Percentiles rank a stretch among this genome's conserved stretches.
These are phyloP conservation scores for Diplosoma virens DNA, from an alignment of 23 tunicate genomes.

Conservation along the genomic window DNA sequence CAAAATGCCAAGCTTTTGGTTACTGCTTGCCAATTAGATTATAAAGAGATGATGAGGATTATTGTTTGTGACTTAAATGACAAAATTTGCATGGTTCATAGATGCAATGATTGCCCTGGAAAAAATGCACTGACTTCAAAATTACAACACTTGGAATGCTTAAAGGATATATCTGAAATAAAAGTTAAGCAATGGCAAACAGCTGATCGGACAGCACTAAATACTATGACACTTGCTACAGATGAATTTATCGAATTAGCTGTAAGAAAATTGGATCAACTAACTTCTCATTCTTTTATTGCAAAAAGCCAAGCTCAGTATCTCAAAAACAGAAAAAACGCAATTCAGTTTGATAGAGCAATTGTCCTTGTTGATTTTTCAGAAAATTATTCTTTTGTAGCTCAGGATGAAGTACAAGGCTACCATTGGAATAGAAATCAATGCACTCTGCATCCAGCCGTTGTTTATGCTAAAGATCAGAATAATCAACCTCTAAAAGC, in stretches of 20 bases:
- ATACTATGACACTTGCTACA: conserved; percentile 5
- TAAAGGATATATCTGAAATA: background rate
- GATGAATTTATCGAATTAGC: conserved; percentile 7
- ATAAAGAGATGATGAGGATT: conserved; percentile 13
- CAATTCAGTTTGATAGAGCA: background rate
- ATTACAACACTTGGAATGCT: background rate
- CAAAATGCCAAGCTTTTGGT: conserved; percentile 14
- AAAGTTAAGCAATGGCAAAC: conserved; percentile 26
- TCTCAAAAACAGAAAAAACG: conserved; percentile 9
- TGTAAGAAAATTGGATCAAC: conserved; percentile 11
- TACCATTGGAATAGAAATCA: conserved; percentile 7
- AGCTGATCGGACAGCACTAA: conserved; percentile 6
- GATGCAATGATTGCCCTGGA: conserved; percentile 13
- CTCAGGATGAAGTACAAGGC: conserved; percentile 22
- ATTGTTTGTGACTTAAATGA: conserved; percentile 7
- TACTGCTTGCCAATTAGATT: conserved; percentile 2
- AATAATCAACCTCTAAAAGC: background rate
- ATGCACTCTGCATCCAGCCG: conserved; percentile 3
- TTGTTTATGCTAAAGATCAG: background rate
- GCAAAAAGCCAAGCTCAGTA: conserved; percentile 27
- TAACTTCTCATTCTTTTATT: conserved; percentile 18
- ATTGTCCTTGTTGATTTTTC: conserved; percentile 22
- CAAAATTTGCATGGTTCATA: conserved; percentile 26
- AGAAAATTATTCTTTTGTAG: conserved; percentile 25
- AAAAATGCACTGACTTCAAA: background rate